Base-by-base conservation (phyloP, 2,797 vertebrate species). In the Falco concolor region DNA sequence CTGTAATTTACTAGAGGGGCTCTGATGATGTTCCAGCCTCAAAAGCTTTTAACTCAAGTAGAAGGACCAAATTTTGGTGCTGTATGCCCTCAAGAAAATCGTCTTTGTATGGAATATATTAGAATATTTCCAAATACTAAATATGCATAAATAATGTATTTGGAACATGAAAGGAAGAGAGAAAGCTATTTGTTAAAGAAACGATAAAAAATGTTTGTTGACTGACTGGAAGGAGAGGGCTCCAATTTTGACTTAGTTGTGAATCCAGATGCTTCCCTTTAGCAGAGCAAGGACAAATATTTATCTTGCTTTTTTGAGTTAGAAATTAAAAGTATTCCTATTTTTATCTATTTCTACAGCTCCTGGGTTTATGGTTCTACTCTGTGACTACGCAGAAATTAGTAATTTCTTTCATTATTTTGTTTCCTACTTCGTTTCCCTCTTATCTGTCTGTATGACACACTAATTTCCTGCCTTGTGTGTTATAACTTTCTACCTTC, bases 241-340 rank as follows among this genome's bases (percentile, higher is more conserved):
- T 91, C 49, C 18, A 70, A n/a, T 93, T 94, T 93, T 93, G 25
- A 47, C 20, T 42, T 59, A 60, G 60, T 24, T 93, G 47, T 67
- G 59, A 91, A 88, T 67, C 52, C 24, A 81, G 70, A 87, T 60
- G 27, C 47, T 94, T 88, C 78, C 73, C 77, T 84, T 92, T 52
- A 89, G 77, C 87, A 93, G 72, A 91, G 38, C 5, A 87, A 86
- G 68, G 65, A 77, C 42, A 93, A 95, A 95, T 90, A 96, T 91
- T 91, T 91, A 91, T 72, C 61, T 79, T 87, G 61, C 3, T 38
- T 79, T 74, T 80, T 61, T 8, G 22, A 73, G 50, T 23, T 56
- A 77, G 59, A 93, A 79, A 85, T 57, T 20, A 54, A 94, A 74
- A 78, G 47, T 75, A 77, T 80, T 95, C 85, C 34, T 88, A 49